phyloP scores from a whole-genome alignment of 1,140 invertebrate genomes.

The Frieseomelitta varia region DNA sequence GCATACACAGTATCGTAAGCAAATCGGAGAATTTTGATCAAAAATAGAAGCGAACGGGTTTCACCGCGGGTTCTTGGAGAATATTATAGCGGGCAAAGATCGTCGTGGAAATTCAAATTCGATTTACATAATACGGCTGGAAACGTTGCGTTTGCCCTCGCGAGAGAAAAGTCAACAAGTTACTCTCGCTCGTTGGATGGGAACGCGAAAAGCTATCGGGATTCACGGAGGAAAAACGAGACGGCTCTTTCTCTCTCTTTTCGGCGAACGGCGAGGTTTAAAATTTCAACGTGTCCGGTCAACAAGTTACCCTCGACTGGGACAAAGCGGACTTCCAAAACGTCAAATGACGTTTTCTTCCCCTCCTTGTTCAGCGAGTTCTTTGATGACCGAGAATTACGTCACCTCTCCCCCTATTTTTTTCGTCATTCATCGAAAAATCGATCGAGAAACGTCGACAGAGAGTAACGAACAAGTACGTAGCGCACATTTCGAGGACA shows the following conservation, averaged over 20 bases:
- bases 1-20: background rate
- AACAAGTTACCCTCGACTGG: background rate
- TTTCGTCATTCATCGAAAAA: too few species aligned
- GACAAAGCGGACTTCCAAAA: background rate
- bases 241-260: background rate
- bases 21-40: background rate
- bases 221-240: background rate
- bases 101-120: constrained; percentile 7
- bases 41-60: background rate
- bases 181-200: background rate
- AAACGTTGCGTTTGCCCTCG: background rate
- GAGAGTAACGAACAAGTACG: background rate
- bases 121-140: constrained; percentile 1
- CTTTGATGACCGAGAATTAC: background rate
- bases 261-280: background rate
- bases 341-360: background rate
- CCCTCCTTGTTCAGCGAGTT: too few species aligned
- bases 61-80: too few species aligned
- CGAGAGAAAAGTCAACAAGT: constrained; percentile 43
- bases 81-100: background rate
- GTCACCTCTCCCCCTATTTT: background rate
- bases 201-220: background rate
- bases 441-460: too few species aligned
- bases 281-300: constrained; percentile 3
- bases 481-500: background rate